Percentiles rank a stretch among this genome's conserved stretches.
phyloP scores from a whole-genome alignment of 2,888 invertebrate genomes.

The Protonemura montana region DNA sequence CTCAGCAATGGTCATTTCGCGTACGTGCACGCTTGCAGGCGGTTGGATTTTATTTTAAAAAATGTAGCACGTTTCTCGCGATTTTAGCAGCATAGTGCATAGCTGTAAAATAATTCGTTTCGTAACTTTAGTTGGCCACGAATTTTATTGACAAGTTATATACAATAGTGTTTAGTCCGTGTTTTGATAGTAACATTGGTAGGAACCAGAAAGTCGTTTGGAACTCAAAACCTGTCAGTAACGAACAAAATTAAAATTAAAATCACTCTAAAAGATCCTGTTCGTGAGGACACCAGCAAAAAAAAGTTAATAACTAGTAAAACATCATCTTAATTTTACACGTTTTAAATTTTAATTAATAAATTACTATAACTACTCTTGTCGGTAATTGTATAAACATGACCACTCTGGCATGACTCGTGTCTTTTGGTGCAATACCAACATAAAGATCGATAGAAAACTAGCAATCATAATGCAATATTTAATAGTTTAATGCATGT shows the following conservation, averaged over 20 bases:
- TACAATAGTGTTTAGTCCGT: neutral
- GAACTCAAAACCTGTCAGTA: too few species aligned
- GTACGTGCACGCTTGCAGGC: too few species aligned
- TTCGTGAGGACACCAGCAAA: too few species aligned
- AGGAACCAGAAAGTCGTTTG: too few species aligned
- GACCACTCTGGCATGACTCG: neutral
- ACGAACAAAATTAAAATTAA: too few species aligned
- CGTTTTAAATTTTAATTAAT: neutral
- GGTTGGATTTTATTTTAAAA: neutral
- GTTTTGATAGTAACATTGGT: too few species aligned
- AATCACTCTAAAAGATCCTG: too few species aligned
- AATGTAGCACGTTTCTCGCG: neutral
- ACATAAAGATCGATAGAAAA: neutral
- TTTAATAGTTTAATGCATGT: neutral
- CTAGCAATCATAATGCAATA: neutral
- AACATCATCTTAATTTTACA: neutral
- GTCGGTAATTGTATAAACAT: neutral
- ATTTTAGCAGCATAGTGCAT: neutral
- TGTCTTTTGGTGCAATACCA: neutral
- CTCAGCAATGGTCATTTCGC: too few species aligned
- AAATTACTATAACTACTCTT: neutral
- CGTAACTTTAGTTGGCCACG: neutral
- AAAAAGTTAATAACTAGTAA: too few species aligned
- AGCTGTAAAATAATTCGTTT: neutral
- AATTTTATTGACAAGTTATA: neutral